Base-by-base conservation (phyloP, 2,113 vertebrate species). In the Colossoma macropomum region DNA sequence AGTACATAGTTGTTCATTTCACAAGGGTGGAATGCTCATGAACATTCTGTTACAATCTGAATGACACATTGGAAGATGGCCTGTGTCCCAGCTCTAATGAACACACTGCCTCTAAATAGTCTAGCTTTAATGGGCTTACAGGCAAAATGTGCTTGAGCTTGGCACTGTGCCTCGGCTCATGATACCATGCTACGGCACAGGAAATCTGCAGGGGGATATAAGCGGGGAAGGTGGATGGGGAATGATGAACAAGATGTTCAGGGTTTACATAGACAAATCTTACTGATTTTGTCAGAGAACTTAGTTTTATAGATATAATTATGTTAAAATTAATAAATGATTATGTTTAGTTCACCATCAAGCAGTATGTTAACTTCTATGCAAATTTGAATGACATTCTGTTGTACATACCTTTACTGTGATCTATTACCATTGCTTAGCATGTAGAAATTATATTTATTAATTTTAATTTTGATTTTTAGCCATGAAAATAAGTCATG, bases 101-200 rank as follows among this genome's bases (percentile, higher is more conserved):
- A 54, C 19, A 66, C 63, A 28, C 13, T 32, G 63, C 30, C 60
- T 72, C 71, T 63, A 59, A 74, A 74, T 73, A 32, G 34, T 25
- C 63, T 63, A 41, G 63, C 28, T 32, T 66, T 66, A 66, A 81
- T 65, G 56, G 45, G 80, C 71, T 73, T 41, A 75, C 27, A 66
- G 41, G 60, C 28, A 16, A 16, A 45, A 48, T 12, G 27, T 66
- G 63, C 28, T 32, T 41, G 34, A 21, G 30, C 60, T 56, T 73
- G 70, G 17, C 41, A 62, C 27, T 32, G 12, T 73, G 38, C 70
- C 71, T 80, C 45, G 66, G 50, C 41, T 62, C 17, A 38, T 25
- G 38, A 48, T 50, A 15, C 27, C 0, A n/a, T 63, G 15, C 52
- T 54, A 74, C 15, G 15, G 8, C 63, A 17, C 25, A 28, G 48